These are phyloP conservation scores for Camelus dromedarius DNA, from an alignment of 2,113 vertebrate species.

Conservation along the genomic window DNA sequence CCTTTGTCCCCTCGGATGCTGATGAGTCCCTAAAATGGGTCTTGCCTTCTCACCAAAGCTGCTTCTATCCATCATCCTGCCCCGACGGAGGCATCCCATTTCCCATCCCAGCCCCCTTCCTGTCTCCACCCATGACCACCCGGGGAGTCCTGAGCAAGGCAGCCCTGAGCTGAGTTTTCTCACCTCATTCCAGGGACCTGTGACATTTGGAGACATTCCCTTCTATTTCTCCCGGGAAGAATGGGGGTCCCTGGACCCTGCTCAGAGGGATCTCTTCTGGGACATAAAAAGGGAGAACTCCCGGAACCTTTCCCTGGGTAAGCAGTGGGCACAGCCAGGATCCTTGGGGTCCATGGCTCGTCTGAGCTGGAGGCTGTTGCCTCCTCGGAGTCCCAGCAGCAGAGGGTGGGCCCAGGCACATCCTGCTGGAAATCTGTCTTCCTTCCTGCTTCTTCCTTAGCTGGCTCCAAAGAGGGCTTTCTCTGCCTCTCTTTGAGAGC, in stretches of 20 bases:
- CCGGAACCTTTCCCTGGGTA: conserved; percentile 56
- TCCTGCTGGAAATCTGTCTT: not conserved
- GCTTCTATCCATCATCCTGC: not conserved
- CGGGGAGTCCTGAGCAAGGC: not conserved
- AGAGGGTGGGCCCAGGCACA: not conserved
- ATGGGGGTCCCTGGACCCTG: conserved; percentile 75
- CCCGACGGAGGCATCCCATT: not conserved
- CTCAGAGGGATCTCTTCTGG: conserved; percentile 81
- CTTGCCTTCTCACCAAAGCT: not conserved
- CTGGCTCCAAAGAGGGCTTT: not conserved
- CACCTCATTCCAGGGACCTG: conserved; percentile 49
- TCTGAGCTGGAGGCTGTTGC: not conserved
- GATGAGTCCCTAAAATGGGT: not conserved
- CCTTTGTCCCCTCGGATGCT: not conserved
- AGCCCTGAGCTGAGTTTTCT: conserved; percentile 8
- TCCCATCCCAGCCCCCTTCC: not conserved
- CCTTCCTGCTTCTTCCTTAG: not conserved
- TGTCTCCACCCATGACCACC: not conserved
- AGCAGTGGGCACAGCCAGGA: not conserved
- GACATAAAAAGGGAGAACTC: conserved; percentile 80
- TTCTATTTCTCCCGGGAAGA: conserved; percentile 82
- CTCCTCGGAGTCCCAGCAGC: not conserved
- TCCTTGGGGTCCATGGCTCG: not conserved
- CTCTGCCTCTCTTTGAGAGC: not conserved
- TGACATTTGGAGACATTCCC: conserved; percentile 74